A percentile compares a stretch with the other conserved stretches of the same genome.
Conservation (phyloP, 2,113 vertebrate genomes). For the Scartelaos histophorus region DNA sequence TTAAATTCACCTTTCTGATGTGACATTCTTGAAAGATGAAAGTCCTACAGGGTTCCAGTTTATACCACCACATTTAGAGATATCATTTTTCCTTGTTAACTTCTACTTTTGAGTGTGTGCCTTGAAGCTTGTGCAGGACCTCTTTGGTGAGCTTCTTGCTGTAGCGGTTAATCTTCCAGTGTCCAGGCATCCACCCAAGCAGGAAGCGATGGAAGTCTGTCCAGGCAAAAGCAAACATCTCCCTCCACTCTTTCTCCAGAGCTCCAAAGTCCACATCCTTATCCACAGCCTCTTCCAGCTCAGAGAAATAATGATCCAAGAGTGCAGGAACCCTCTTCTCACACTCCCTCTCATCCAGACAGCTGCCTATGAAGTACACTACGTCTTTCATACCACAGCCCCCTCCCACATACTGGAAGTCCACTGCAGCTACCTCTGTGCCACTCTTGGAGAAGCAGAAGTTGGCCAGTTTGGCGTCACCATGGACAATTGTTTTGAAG, state of each 20-base stretch:
- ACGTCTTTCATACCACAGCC: conserved; percentile 82
- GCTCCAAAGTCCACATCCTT: conserved; percentile 50
- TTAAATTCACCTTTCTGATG: not conserved
- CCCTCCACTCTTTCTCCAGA: conserved; percentile 76
- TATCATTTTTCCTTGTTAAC: not conserved
- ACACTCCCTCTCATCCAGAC: conserved; percentile 74
- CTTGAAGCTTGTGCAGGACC: conserved; percentile 65
- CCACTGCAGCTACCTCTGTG: conserved; percentile 70
- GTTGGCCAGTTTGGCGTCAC: conserved; percentile 80
- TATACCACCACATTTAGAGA: not conserved
- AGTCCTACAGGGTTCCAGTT: not conserved
- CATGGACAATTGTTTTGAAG: conserved; percentile 77
- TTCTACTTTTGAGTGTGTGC: no score
- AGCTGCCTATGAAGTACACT: conserved; percentile 75
- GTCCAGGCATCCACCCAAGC: conserved; percentile 78
- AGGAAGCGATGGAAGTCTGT: conserved; percentile 79
- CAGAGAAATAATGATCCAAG: conserved; percentile 73
- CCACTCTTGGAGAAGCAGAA: conserved; percentile 74
- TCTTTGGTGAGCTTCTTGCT: conserved; percentile 69
- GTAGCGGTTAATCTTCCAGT: conserved; percentile 76
- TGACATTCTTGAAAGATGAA: not conserved
- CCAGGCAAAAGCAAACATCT: conserved; percentile 77
- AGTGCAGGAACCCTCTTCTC: conserved; percentile 62
- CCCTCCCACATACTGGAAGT: conserved; percentile 80
- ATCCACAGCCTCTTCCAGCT: conserved; percentile 52